A percentile compares a stretch with the other conserved stretches of the same genome.
phyloP scores from a whole-genome alignment of 2,797 vertebrate genomes.

The Peromyscus eremicus region DNA sequence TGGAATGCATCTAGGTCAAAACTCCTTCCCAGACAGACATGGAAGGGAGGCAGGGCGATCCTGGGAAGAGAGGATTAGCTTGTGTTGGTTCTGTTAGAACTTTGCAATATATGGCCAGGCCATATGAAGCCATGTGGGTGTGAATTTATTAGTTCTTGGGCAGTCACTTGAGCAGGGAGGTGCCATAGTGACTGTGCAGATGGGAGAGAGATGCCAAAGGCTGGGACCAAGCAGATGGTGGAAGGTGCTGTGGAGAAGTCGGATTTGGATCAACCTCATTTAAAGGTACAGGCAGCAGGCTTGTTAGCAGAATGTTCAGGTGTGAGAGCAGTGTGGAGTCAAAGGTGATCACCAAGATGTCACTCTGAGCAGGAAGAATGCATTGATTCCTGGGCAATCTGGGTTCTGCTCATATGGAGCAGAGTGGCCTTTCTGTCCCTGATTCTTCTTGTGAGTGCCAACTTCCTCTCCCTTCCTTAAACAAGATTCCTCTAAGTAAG shows the following conservation, averaged over 20 bases:
- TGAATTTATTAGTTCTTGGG: not conserved
- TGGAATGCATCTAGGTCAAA: not conserved
- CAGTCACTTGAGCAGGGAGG: not conserved
- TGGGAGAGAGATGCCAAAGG: not conserved
- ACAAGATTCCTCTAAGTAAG: not conserved
- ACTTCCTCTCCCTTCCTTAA: not conserved
- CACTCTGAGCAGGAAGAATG: not conserved
- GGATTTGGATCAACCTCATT: no score
- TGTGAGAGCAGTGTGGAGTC: not conserved
- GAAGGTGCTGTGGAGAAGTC: not conserved
- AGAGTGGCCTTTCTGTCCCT: no score
- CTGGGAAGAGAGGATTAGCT: not conserved
- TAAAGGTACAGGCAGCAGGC: not conserved
- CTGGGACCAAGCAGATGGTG: not conserved
- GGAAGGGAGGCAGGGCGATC: not conserved
- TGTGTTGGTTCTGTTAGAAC: not conserved
- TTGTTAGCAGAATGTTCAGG: not conserved
- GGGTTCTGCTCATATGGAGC: not conserved
- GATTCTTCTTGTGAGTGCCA: not conserved
- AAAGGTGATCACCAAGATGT: not conserved
- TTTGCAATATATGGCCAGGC: not conserved
- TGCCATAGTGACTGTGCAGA: no score
- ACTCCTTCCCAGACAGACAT: not conserved
- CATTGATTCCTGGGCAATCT: not conserved
- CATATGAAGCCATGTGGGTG: not conserved